Conservation (phyloP, 1,140 invertebrate species). For the Drosophila novamexicana region DNA sequence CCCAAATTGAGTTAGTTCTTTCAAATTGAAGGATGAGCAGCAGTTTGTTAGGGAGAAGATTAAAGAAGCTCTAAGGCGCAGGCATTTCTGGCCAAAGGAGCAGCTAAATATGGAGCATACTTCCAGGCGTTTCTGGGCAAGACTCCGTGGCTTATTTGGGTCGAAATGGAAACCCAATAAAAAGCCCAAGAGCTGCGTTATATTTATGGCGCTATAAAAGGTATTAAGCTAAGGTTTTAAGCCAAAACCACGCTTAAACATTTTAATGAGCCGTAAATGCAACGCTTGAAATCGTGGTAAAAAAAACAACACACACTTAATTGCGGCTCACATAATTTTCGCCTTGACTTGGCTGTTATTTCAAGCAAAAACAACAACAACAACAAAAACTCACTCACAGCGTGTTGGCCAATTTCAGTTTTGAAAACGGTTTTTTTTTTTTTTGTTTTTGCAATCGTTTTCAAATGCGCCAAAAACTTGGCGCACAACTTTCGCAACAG, state of each 20-base stretch:
- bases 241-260: not conserved
- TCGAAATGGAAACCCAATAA: too few species aligned
- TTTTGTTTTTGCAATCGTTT: too few species aligned
- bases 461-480: slow-evolving; percentile 23
- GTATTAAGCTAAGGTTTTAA: too few species aligned
- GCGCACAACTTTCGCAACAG: slow-evolving; percentile 77
- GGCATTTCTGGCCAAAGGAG: not conserved
- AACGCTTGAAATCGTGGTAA: slow-evolving; percentile 14
- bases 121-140: slow-evolving; percentile 5
- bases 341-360: slow-evolving; percentile 14
- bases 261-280: not conserved
- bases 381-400: not conserved
- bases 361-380: not conserved
- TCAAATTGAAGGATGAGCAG: too few species aligned
- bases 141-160: too few species aligned
- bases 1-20: not conserved
- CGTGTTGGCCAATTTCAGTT: slow-evolving; percentile 30
- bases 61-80: too few species aligned
- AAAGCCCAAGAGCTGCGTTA: too few species aligned
- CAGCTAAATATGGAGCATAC: slow-evolving; percentile 13
- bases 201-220: too few species aligned
- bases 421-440: not conserved
- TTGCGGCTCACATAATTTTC: slow-evolving; percentile 10
- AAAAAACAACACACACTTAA: not conserved
- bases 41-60: too few species aligned